A percentile compares a stretch with the other conserved stretches of the same genome.
Evolutionary conservation across 2,113 vertebrate genomes (phyloP).

Genomic region (Toxotes jaculatrix): DNA sequence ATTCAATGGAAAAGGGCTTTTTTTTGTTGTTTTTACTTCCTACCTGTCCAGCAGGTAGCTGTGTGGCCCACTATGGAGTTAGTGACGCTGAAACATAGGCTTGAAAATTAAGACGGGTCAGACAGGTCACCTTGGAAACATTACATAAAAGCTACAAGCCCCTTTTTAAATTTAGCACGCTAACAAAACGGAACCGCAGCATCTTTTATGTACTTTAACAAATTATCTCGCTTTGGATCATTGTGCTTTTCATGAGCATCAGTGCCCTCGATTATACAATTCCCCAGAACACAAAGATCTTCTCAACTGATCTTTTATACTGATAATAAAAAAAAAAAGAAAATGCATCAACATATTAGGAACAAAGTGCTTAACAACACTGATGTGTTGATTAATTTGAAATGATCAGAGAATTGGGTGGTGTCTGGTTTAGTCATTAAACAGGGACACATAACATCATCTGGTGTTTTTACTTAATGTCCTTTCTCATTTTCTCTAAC

Average conservation of each 20-base stretch:
- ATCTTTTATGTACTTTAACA: constrained; percentile 14
- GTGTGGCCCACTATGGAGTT: constrained; percentile 1
- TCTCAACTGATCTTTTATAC: constrained; percentile 21
- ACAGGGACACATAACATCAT: constrained; percentile 21
- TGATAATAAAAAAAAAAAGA: constrained; percentile 1
- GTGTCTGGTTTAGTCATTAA: constrained; percentile 1
- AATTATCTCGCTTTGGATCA: constrained; percentile 50
- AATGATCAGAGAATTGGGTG: constrained; percentile 39
- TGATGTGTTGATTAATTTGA: constrained; percentile 40
- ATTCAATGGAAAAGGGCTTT: not conserved
- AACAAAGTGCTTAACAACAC: constrained; percentile 70
- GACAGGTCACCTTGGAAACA: constrained; percentile 7
- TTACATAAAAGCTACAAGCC: constrained; percentile 21
- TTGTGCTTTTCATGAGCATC: constrained; percentile 29
- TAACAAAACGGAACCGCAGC: not conserved
- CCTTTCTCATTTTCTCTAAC: constrained; percentile 17
- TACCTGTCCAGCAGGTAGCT: constrained; percentile 77
- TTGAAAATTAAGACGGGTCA: constrained; percentile 21
- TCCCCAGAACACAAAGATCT: constrained; percentile 12
- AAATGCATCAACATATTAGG: constrained; percentile 17
- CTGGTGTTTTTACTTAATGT: constrained; percentile 20
- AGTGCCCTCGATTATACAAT: constrained; percentile 26
- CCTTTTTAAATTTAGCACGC: not conserved
- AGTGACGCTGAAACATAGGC: constrained; percentile 23
- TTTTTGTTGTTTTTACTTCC: constrained; percentile 13